A percentile compares a stretch with the other conserved stretches of the same genome.
These are phyloP conservation scores for Macquaria australasica DNA, from an alignment of 2,113 vertebrate genomes.

Conservation along the genomic window DNA sequence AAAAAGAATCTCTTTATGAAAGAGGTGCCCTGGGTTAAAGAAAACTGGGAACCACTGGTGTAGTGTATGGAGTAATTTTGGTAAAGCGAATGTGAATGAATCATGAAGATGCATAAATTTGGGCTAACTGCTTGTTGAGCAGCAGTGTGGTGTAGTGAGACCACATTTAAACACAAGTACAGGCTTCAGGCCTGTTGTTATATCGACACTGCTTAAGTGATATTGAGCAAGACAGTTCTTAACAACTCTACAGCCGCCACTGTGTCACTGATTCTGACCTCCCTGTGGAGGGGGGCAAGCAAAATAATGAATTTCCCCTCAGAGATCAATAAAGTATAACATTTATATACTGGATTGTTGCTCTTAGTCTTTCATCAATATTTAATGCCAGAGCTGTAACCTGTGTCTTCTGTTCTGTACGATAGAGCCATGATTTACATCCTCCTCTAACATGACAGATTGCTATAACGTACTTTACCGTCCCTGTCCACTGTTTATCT, in stretches of 20 bases:
- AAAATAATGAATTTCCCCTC: conserved; percentile 26
- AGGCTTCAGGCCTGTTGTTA: conserved; percentile 7
- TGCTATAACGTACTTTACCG: conserved; percentile 7
- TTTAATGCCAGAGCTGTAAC: conserved; percentile 34
- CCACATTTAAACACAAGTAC: neutral
- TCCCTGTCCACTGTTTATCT: conserved; percentile 9
- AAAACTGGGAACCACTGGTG: neutral
- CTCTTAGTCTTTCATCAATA: conserved; percentile 35
- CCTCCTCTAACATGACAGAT: conserved; percentile 20
- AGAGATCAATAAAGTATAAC: conserved; percentile 49
- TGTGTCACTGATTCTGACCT: conserved; percentile 47
- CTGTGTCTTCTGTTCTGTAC: conserved; percentile 7
- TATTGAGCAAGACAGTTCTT: conserved; percentile 38
- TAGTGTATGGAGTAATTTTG: neutral
- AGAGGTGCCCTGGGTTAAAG: neutral
- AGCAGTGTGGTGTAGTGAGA: neutral
- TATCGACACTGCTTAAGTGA: conserved; percentile 33
- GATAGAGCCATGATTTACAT: conserved; percentile 31
- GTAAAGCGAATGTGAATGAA: neutral
- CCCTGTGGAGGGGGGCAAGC: neutral
- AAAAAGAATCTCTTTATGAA: neutral
- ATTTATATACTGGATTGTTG: neutral
- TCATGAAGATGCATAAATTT: neutral
- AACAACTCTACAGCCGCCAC: conserved; percentile 12
- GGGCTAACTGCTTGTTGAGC: neutral